Conservation (phyloP, 30 jellyfish, hydroid and myxozoan species). For the Turritopsis dohrnii region DNA sequence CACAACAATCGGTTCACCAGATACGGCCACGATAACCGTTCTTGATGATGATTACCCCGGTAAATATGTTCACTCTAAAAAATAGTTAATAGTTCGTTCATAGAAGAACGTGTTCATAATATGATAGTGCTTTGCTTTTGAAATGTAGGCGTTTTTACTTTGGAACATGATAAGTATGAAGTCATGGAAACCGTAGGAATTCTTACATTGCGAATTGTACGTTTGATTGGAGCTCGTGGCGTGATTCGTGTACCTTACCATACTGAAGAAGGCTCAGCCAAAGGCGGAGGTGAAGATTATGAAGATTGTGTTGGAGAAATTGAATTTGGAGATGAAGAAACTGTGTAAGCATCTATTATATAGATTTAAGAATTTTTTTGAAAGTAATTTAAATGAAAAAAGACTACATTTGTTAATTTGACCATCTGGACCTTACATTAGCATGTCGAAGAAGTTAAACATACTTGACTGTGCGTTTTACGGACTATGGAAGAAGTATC, state of each 20-base stretch:
- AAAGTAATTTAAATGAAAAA: neutral
- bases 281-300: slow-evolving; percentile 98
- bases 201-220: slow-evolving; percentile 63
- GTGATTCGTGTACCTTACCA: slow-evolving; percentile 88
- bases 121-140: neutral
- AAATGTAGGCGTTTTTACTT: slow-evolving; percentile 46
- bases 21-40: slow-evolving; percentile 78
- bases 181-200: slow-evolving; percentile 98
- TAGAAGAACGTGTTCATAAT: too few species aligned
- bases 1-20: slow-evolving; percentile 82
- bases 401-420: neutral
- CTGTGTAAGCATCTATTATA: slow-evolving; percentile 53
- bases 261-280: slow-evolving; percentile 91
- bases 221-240: slow-evolving; percentile 96
- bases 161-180: slow-evolving; percentile 84
- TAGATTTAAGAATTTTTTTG: neutral
- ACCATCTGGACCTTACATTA: neutral
- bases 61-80: too few species aligned
- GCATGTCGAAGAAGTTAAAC: too few species aligned
- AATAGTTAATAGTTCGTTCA: too few species aligned
- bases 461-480: too few species aligned
- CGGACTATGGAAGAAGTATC: too few species aligned
- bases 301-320: slow-evolving; percentile 95
- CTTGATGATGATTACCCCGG: slow-evolving; percentile 99
- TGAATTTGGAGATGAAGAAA: slow-evolving; percentile 91